Evolutionary conservation across 2,797 vertebrate genomes (phyloP).

Genomic region (Australoheros facetus): DNA sequence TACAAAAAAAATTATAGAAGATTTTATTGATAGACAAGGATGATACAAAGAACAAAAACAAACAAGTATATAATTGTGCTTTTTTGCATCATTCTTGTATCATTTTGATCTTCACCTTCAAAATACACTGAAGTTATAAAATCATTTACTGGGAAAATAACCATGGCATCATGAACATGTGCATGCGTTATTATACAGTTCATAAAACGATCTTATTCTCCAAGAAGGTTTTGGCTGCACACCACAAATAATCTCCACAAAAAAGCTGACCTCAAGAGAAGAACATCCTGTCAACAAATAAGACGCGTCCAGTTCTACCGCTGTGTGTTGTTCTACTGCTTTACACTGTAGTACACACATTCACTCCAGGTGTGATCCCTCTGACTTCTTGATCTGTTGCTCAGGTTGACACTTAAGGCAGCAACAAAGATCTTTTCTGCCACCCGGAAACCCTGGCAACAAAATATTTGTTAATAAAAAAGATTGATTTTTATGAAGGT

Average conservation of each 20-base stretch:
- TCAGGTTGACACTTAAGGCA: background rate
- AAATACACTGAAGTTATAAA: background rate
- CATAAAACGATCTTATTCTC: background rate
- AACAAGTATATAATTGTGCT: no score
- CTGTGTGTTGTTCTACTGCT: background rate
- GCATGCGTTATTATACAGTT: background rate
- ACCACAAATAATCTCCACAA: background rate
- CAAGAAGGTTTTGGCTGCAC: background rate
- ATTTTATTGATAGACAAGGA: background rate
- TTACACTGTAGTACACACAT: slow-evolving; percentile 36
- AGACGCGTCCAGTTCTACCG: background rate
- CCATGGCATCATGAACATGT: background rate
- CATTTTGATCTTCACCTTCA: no score
- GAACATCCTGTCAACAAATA: background rate
- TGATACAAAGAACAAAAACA: no score
- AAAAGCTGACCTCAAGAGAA: fast-evolving
- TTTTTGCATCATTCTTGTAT: no score
- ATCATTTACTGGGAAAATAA: no score
- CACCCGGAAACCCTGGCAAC: background rate
- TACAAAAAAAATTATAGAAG: background rate
- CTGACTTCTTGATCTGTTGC: background rate
- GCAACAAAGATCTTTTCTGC: slow-evolving; percentile 10
- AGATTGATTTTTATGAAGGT: background rate
- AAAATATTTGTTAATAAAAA: background rate
- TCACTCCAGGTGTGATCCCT: background rate